A percentile compares a stretch with the other conserved stretches of the same genome.
phyloP scores from a whole-genome alignment of 2,888 invertebrate genomes.

The Sphaeridia pumilis region DNA sequence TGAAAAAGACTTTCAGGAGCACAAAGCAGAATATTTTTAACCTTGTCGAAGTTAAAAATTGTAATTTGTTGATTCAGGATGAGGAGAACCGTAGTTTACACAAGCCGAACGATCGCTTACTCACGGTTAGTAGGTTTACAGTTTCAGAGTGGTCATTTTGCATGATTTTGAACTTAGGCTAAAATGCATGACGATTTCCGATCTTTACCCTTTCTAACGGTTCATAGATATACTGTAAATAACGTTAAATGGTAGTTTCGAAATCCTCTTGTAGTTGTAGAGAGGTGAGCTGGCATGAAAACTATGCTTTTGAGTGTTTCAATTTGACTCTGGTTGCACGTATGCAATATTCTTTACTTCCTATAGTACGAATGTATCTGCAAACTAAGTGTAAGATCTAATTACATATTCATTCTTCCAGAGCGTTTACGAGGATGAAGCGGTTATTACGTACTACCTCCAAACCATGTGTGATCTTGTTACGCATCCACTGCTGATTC shows the following conservation, averaged over 20 bases:
- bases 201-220: not conserved
- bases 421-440: constrained; percentile 35
- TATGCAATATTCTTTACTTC: not conserved
- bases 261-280: not conserved
- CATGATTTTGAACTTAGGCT: too few relatives aligned
- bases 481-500: constrained; percentile 26
- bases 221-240: not conserved
- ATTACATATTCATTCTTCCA: too few relatives aligned
- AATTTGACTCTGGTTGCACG: too few relatives aligned
- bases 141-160: constrained; percentile 1
- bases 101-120: constrained; percentile 32
- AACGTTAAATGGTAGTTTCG: not conserved
- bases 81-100: constrained; percentile 35
- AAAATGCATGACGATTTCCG: too few relatives aligned
- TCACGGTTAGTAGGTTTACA: constrained; percentile 32
- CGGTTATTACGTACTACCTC: constrained; percentile 32
- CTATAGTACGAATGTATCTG: too few relatives aligned
- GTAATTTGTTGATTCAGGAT: constrained; percentile 26
- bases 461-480: constrained; percentile 30
- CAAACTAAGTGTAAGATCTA: too few relatives aligned
- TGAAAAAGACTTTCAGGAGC: too few relatives aligned
- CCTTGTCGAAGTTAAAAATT: too few relatives aligned
- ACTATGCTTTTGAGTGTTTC: too few relatives aligned
- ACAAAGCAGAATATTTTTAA: too few relatives aligned
- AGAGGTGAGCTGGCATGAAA: too few relatives aligned